A percentile compares a stretch with the other conserved stretches of the same genome.
These are phyloP conservation scores for Aphelocoma californica DNA, from an alignment of 2,797 vertebrate genomes.

Conservation along the genomic window DNA sequence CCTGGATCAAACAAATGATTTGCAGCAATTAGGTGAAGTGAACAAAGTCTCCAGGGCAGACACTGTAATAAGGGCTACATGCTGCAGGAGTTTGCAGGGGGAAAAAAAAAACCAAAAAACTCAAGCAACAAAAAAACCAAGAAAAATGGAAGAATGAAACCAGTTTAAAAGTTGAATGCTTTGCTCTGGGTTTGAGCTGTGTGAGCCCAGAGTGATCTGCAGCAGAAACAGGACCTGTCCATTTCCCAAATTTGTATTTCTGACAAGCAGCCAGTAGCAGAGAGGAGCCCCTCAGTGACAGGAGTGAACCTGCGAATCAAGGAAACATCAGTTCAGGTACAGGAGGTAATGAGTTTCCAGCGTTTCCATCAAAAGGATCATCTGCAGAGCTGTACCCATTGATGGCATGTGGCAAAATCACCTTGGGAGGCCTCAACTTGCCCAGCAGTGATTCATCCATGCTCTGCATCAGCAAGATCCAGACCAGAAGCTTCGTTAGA, in stretches of 20 bases:
- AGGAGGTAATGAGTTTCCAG: background rate
- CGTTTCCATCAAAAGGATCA: background rate
- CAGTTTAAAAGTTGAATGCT: background rate
- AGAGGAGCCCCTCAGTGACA: background rate
- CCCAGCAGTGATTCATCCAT: background rate
- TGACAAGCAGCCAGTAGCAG: background rate
- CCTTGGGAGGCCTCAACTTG: background rate
- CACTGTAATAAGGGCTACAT: background rate
- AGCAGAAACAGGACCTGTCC: background rate
- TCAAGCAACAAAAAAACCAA: background rate
- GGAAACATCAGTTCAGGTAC: background rate
- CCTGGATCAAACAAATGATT: background rate
- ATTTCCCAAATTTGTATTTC: background rate
- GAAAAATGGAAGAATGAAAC: background rate
- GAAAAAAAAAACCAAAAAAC: fast-evolving
- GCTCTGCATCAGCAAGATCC: background rate
- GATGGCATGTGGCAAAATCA: background rate
- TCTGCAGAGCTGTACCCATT: background rate
- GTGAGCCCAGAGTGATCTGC: background rate
- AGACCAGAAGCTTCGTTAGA: background rate
- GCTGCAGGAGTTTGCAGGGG: background rate
- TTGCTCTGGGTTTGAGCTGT: background rate
- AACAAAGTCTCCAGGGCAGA: background rate
- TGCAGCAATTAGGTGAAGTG: background rate
- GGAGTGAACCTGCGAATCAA: background rate